Base-by-base conservation (phyloP, 35 echinoderm and acorn worm genomes). In the Strongylocentrotus purpuratus region DNA sequence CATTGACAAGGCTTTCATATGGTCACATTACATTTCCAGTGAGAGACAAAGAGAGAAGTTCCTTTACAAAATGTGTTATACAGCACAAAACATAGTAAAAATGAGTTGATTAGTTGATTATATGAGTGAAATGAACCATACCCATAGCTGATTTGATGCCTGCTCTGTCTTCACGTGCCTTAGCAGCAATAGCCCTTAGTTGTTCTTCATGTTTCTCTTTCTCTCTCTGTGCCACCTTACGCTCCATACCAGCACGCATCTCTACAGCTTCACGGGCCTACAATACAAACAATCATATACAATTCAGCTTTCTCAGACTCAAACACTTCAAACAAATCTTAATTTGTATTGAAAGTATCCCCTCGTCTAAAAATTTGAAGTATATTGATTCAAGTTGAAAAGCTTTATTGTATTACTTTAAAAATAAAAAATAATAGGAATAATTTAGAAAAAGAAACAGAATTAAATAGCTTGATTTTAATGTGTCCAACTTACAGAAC, bases 251-350 rank as follows among this genome's bases (percentile, higher is more conserved):
- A n/a, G 98, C 98, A 96, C 98, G 92, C 95, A 99, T 99, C 86
- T 99, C 98, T 87, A 99, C 98, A 95, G 98, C 98, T 96, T 99
- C 98, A 94, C 98, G 98, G 93, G 98, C 98, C 98, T 99, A 41
- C 33, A 45, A 31, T 4, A 58, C 17, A 93, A 41, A 45, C n/a
- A 31, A 78, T 28, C 65, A 22, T 78, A 78, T 41, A 41, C 35
- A 3, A 41, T 41, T 41, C 35, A 41, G 35, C 65, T n/a, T 28
- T 78, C 17, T 78, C 65, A 78, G 65, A 31, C 5, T 78, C 65
- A 6, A 28, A 78, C 22, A 78, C 17, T 25, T 70, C 4, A 65
- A 20, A 18, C 60, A 65, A 70, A 20, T 4, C 4, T 71, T 20
- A 25, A 55, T 25, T 25, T 71, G 25, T 7, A 12, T 71, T 71